These are phyloP conservation scores for Microdon myrmicae DNA, from an alignment of 2,888 invertebrate species.

Conservation along the genomic window DNA sequence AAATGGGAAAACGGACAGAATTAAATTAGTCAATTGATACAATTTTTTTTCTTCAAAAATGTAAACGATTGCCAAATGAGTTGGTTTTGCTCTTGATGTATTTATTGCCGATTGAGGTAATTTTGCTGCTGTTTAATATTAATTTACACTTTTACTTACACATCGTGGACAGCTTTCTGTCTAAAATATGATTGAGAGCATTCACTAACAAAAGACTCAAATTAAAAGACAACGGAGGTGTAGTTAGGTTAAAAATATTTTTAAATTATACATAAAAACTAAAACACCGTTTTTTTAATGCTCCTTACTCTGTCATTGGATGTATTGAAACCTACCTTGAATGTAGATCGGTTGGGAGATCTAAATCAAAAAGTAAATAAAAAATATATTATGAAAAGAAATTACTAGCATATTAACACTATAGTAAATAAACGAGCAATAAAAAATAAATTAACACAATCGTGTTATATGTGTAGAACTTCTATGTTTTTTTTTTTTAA, in stretches of 20 bases:
- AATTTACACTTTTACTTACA: conserved; percentile 62
- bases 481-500: no score
- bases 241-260: conserved; percentile 4
- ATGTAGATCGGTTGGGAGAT: conserved; percentile 23
- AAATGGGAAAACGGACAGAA: background rate
- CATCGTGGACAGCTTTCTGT: conserved; percentile 54
- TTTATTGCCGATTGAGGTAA: conserved; percentile 60
- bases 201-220: conserved; percentile 11
- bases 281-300: no score
- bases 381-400: no score
- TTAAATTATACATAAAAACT: conserved; percentile 10
- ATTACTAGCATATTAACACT: no score
- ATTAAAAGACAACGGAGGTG: conserved; percentile 6
- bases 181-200: conserved; percentile 25
- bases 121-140: conserved; percentile 50
- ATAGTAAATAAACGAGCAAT: no score
- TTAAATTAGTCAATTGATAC: background rate
- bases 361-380: conserved; percentile 28
- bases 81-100: conserved; percentile 20
- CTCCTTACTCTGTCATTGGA: no score
- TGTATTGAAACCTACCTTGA: conserved; percentile 27
- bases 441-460: no score
- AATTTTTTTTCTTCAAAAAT: background rate
- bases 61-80: no score
- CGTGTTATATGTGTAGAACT: no score